Evolutionary conservation across 2,113 vertebrate species (phyloP).

Genomic region (Carlito syrichta): DNA sequence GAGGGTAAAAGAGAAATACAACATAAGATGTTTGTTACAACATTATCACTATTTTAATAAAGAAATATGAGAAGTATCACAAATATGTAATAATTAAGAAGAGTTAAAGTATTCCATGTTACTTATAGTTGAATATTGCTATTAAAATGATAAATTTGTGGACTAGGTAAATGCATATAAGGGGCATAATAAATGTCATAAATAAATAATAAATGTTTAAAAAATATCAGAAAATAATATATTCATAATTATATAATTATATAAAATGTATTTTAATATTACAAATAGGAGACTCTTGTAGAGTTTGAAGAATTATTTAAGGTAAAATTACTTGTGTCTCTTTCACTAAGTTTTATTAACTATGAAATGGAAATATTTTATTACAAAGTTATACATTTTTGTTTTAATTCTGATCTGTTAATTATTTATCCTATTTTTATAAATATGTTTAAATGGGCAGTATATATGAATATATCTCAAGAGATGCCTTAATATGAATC

Average conservation of each 20-base stretch:
- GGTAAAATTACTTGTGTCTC: neutral
- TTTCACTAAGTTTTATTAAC: neutral
- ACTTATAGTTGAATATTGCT: neutral
- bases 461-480: neutral
- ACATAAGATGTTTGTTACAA: neutral
- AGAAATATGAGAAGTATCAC: neutral
- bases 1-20: neutral
- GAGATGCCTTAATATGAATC: neutral
- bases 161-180: neutral
- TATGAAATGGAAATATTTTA: neutral
- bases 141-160: neutral
- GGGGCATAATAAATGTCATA: neutral
- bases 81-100: neutral
- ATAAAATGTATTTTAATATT: slow-evolving; percentile 12
- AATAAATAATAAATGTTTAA: neutral
- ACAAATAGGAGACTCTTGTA: neutral
- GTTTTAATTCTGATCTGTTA: neutral
- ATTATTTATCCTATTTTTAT: neutral
- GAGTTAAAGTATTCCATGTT: neutral
- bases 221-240: neutral
- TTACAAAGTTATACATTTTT: neutral
- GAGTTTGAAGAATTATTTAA: neutral
- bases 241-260: neutral
- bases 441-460: neutral
- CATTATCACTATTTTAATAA: neutral